Base-by-base conservation (phyloP, 30 jellyfish, hydroid and myxozoan species). In the Clytia hemisphaerica region DNA sequence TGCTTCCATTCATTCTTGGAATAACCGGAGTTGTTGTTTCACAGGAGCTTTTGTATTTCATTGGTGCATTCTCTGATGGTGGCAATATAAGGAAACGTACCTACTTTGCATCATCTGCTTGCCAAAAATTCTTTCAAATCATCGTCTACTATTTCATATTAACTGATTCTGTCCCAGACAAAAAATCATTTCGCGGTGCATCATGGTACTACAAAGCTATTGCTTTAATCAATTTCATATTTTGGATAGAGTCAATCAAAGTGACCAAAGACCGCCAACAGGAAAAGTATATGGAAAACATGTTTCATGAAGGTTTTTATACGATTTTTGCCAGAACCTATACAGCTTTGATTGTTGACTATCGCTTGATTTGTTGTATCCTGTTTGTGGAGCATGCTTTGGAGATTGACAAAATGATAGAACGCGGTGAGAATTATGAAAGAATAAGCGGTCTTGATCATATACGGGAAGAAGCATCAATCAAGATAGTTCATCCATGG, bases 361-460 rank as follows among this genome's bases (percentile, higher is more conserved):
- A 57, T n/a, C 70, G 70, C n/a, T 33, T 57, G 15, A 37, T 57
- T 21, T 57, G 70, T n/a, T 57, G 70, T 21, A 22, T 57, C n/a
- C 30, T 57, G 70, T 57, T 57, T 2, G 7, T 57, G 48, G 70
- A 57, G 33, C 70, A 57, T 30, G 33, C 38, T n/a, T 33, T 21
- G 25, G 70, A 57, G 30, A 33, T 57, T 57, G 35, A n/a, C n/a
- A n/a, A n/a, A n/a, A n/a, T n/a, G n/a, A n/a, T n/a, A n/a, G n/a
- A n/a, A n/a, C n/a, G n/a, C n/a, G n/a, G n/a, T n/a, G n/a, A n/a
- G n/a, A n/a, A n/a, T n/a, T n/a, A n/a, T n/a, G n/a, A n/a, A n/a
- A n/a, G n/a, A n/a, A n/a, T n/a, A n/a, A n/a, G n/a, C n/a, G n/a
- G n/a, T n/a, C n/a, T n/a, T n/a, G n/a, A n/a, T n/a, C n/a, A n/a